Percentiles rank a stretch among this genome's conserved stretches.
Evolutionary conservation across 2,888 invertebrate genomes (phyloP).

Genomic region (Scrobipalpa costella): DNA sequence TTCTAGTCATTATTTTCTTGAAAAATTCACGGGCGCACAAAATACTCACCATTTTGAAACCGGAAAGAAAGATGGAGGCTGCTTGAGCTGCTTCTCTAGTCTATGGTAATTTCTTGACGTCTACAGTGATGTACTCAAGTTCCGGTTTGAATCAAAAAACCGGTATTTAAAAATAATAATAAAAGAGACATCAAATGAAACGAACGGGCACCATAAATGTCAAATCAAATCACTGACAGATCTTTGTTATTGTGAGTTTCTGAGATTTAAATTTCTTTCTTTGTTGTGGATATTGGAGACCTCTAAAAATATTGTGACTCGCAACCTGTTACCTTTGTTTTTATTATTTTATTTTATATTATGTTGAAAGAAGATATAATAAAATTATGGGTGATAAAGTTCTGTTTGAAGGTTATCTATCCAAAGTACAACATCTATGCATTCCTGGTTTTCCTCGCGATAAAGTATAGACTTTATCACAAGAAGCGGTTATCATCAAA

Average conservation of each 20-base stretch:
- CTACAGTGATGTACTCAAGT: background rate
- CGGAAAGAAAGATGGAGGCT: constrained; percentile 61
- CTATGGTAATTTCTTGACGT: constrained; percentile 39
- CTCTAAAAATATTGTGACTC: background rate
- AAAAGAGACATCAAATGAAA: background rate
- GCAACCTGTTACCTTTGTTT: background rate
- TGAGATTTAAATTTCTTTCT: background rate
- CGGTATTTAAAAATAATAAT: background rate
- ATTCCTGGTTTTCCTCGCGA: constrained; percentile 68
- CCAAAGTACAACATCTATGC: constrained; percentile 71
- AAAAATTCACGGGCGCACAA: constrained; percentile 32
- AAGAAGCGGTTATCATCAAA: constrained; percentile 42
- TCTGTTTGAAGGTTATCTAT: constrained; percentile 71
- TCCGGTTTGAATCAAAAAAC: constrained; percentile 8
- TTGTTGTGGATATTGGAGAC: background rate
- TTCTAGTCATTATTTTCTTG: constrained; percentile 14
- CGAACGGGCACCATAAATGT: background rate
- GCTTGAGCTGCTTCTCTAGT: constrained; percentile 36
- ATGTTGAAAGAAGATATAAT: constrained; percentile 61
- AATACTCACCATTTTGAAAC: constrained; percentile 77
- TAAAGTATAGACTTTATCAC: constrained; percentile 64
- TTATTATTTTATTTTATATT: constrained; percentile 39
- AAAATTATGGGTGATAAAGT: constrained; percentile 73
- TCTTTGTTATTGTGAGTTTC: constrained; percentile 13
- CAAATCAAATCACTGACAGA: background rate